phyloP scores from a whole-genome alignment of 2,797 vertebrate species.

The Platalea minor region DNA sequence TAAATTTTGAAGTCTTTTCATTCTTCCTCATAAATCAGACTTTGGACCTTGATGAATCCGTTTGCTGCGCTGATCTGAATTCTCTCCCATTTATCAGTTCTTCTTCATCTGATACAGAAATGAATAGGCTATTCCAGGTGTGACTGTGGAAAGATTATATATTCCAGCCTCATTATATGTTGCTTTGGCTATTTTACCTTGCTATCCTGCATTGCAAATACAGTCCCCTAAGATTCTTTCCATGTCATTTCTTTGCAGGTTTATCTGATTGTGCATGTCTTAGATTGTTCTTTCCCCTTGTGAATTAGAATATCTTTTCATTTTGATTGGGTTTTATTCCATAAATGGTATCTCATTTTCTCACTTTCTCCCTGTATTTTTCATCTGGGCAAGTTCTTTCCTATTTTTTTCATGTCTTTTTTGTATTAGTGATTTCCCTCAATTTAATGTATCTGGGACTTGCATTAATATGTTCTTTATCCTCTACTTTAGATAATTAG shows the following conservation, averaged over 20 bases:
- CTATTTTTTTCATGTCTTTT: background rate
- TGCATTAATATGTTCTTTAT: background rate
- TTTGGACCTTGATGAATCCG: background rate
- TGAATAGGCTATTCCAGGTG: background rate
- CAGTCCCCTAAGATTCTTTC: background rate
- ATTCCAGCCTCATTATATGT: background rate
- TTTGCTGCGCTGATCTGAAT: background rate
- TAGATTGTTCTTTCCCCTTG: background rate
- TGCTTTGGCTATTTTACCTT: background rate
- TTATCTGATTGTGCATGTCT: background rate
- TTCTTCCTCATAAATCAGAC: background rate
- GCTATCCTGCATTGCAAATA: background rate
- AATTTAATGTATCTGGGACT: background rate
- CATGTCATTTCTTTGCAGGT: background rate
- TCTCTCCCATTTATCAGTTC: background rate
- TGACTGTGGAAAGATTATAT: background rate
- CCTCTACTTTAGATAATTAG: background rate
- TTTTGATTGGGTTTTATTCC: background rate
- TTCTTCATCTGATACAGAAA: background rate
- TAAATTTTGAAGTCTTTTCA: background rate
- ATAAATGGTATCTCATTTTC: background rate
- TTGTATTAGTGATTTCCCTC: background rate
- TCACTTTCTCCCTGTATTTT: background rate
- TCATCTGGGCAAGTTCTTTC: background rate
- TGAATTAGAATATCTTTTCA: background rate